Evolutionary conservation across 2,113 vertebrate genomes (phyloP).

Genomic region (Mormyrus iriodes): DNA sequence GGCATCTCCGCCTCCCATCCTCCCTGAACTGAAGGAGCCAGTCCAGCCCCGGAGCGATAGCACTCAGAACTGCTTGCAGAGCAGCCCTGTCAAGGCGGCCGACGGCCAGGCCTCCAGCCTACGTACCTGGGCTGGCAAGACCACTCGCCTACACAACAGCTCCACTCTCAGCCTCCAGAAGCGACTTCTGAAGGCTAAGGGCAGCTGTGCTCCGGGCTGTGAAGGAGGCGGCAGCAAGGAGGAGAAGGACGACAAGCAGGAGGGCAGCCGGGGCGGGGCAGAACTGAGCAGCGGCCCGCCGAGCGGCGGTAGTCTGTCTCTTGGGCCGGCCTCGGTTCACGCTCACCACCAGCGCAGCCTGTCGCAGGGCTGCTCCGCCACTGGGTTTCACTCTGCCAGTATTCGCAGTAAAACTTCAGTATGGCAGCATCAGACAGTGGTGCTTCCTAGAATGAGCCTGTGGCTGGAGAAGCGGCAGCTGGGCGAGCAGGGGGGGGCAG

Average conservation of each 20-base stretch:
- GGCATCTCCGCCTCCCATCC: constrained; percentile 72
- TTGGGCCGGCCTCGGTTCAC: constrained; percentile 61
- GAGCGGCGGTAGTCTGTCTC: constrained; percentile 70
- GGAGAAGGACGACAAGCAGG: constrained; percentile 58
- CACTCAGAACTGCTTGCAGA: constrained; percentile 63
- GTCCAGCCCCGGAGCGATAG: constrained; percentile 72
- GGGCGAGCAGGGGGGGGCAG: constrained; percentile 66
- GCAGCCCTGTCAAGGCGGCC: constrained; percentile 59
- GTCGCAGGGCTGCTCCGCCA: constrained; percentile 61
- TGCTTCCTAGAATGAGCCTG: constrained; percentile 70
- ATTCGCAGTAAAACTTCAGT: constrained; percentile 92
- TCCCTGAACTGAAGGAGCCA: constrained; percentile 66
- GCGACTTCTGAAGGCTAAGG: constrained; percentile 71
- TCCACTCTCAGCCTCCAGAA: constrained; percentile 55
- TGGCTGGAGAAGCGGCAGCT: constrained; percentile 75
- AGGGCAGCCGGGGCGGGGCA: constrained; percentile 51
- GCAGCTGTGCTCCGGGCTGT: constrained; percentile 63
- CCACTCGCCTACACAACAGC: constrained; percentile 45
- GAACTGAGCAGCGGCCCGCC: constrained; percentile 60
- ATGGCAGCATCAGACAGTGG: constrained; percentile 86
- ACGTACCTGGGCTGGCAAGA: constrained; percentile 64
- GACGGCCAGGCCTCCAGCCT: constrained; percentile 64
- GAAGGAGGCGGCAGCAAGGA: constrained; percentile 41
- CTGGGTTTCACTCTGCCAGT: constrained; percentile 66
- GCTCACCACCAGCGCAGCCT: constrained; percentile 64